These are phyloP conservation scores for Apodemia hepburni DNA, from an alignment of 2,888 invertebrate genomes.

Conservation along the genomic window DNA sequence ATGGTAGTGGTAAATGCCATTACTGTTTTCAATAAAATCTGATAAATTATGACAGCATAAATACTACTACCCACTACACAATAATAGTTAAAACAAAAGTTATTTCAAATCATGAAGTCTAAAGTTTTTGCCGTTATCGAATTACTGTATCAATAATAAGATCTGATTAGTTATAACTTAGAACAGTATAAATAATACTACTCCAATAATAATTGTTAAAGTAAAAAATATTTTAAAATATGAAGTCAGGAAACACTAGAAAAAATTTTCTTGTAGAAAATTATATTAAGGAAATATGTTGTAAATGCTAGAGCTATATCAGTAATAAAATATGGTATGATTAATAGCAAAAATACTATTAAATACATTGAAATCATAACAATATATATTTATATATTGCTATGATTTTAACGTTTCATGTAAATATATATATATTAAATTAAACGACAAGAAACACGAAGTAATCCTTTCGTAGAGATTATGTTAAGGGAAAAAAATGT, in stretches of 20 bases:
- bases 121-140: neutral
- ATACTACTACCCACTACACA: conserved; percentile 10
- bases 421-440: too few species aligned
- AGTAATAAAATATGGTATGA: neutral
- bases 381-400: neutral
- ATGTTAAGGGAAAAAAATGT: neutral
- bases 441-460: too few species aligned
- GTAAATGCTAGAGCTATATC: neutral
- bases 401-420: too few species aligned
- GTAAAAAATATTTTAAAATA: neutral
- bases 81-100: neutral
- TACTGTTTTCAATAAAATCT: neutral
- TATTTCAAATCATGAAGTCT: neutral
- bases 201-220: neutral
- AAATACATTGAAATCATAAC: neutral
- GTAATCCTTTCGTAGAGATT: too few species aligned
- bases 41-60: neutral
- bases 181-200: neutral
- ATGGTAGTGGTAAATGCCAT: conserved; percentile 2
- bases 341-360: neutral
- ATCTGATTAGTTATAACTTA: neutral
- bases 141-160: neutral
- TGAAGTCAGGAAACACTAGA: neutral
- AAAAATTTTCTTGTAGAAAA: too few species aligned
- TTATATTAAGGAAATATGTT: too few species aligned